These are phyloP conservation scores for Lypha dubia DNA, from an alignment of 2,888 invertebrate genomes.

Conservation along the genomic window DNA sequence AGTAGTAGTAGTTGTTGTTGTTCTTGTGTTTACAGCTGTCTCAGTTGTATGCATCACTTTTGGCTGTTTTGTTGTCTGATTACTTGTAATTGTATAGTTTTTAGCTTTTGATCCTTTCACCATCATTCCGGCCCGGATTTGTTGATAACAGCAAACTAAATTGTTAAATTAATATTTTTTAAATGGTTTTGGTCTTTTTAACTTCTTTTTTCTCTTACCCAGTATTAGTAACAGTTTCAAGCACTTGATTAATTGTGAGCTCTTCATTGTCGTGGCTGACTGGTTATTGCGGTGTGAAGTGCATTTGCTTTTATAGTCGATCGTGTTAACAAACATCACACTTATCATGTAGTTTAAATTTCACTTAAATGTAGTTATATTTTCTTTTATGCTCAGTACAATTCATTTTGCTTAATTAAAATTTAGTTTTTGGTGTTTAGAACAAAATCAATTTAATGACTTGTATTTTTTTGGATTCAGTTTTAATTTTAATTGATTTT, in stretches of 20 bases:
- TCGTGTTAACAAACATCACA: conserved; percentile 18
- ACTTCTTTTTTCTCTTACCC: conserved; percentile 41
- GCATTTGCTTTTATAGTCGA: conserved; percentile 64
- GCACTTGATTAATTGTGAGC: conserved; percentile 21
- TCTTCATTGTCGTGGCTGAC: conserved; percentile 55
- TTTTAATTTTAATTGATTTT: conserved; percentile 35
- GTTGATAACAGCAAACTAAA: conserved; percentile 47
- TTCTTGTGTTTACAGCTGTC: too few relatives aligned
- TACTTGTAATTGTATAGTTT: conserved; percentile 8
- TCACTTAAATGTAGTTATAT: conserved; percentile 21
- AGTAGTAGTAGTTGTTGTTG: conserved; percentile 18
- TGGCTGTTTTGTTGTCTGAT: neutral
- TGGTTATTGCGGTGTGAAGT: conserved; percentile 35
- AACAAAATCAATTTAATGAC: conserved; percentile 41
- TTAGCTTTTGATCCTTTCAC: conserved; percentile 28
- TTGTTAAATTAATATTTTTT: conserved; percentile 9
- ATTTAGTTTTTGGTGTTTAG: conserved; percentile 14
- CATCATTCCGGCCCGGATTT: conserved; percentile 30
- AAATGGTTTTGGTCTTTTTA: neutral
- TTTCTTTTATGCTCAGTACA: neutral
- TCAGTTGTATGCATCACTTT: conserved; percentile 4
- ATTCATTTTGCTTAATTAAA: conserved; percentile 5
- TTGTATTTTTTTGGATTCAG: conserved; percentile 34
- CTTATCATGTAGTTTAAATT: conserved; percentile 12
- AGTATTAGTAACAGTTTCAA: conserved; percentile 44